Evolutionary conservation across 2,797 vertebrate genomes (phyloP), one percentile per base, ranked within the genome.

Genomic region (Fratercula arctica): DNA sequence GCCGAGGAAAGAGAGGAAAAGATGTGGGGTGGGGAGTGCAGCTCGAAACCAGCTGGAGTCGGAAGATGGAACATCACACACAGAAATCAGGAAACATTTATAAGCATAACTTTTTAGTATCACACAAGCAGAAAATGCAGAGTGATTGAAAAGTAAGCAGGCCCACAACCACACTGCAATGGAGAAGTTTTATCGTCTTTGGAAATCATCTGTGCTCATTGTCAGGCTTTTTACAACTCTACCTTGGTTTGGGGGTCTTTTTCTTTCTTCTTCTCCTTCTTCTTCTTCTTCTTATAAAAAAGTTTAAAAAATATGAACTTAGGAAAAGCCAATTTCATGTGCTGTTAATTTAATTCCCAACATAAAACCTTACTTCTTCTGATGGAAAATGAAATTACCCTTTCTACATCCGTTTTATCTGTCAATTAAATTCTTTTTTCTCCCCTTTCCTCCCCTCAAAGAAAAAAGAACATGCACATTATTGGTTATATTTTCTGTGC

Each of bases 281-380:
- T 43, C 76, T 83, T 90, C 61, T 72, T 45, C 73, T 91, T 83
- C 92, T 85, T 84, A 29, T 70, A 82, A 94, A 87, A 85, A 94
- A 87, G 51, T 92, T 89, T 95, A 76, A 97, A 98, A 97, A 97
- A 97, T 97, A 98, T 97, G 97, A 98, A 98, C 96, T 98, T 97
- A 97, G 93, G 48, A 97, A 98, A 98, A 98, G 97, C 94, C 97
- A 98, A 98, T 98, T 98, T 98, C 98, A 98, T 98, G 97, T 98
- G 97, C 94, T 97, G 97, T 98, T 98, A 98, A 98, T 98, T 98
- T 98, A 98, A 98, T 98, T 98, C 94, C 96, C 95, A 85, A 97
- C 79, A 96, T 98, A 98, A 98, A 98, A 97, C 43, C 96, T 97
- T 97, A 97, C 95, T 98, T 97, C 96, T 97, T 97, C 94, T 97